These are phyloP conservation scores for Parasteatoda lunata DNA, from an alignment of 2,888 invertebrate species.

Conservation along the genomic window DNA sequence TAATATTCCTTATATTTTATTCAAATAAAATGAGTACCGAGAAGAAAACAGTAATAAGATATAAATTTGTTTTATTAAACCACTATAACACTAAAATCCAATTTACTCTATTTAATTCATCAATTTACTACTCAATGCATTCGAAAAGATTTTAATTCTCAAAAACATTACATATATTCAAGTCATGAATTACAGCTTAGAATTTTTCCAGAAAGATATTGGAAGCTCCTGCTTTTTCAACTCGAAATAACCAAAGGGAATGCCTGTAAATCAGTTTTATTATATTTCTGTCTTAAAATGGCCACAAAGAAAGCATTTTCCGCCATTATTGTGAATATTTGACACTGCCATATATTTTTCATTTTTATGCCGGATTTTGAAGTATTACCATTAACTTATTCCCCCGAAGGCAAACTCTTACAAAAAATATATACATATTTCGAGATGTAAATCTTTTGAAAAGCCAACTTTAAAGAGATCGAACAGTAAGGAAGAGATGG, in stretches of 20 bases:
- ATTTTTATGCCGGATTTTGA: slow-evolving; percentile 17
- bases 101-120: too few relatives aligned
- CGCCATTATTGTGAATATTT: slow-evolving; percentile 38
- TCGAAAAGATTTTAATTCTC: too few relatives aligned
- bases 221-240: slow-evolving; percentile 6
- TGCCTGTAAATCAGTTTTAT: slow-evolving; percentile 52
- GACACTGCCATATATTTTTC: slow-evolving; percentile 24
- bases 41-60: too few relatives aligned
- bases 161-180: too few relatives aligned
- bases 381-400: slow-evolving; percentile 23
- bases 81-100: too few relatives aligned
- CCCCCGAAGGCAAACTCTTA: slow-evolving; percentile 6
- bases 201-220: neutral
- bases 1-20: too few relatives aligned
- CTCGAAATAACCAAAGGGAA: slow-evolving; percentile 17
- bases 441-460: neutral
- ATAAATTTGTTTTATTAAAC: too few relatives aligned
- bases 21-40: too few relatives aligned
- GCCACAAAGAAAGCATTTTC: slow-evolving; percentile 16
- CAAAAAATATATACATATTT: too few relatives aligned
- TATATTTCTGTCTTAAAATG: slow-evolving; percentile 28
- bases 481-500: too few relatives aligned
- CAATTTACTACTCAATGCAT: too few relatives aligned
- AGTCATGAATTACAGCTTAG: neutral
- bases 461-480: too few relatives aligned